Conservation (phyloP, 2,888 invertebrate species). For the Melieria picta region DNA sequence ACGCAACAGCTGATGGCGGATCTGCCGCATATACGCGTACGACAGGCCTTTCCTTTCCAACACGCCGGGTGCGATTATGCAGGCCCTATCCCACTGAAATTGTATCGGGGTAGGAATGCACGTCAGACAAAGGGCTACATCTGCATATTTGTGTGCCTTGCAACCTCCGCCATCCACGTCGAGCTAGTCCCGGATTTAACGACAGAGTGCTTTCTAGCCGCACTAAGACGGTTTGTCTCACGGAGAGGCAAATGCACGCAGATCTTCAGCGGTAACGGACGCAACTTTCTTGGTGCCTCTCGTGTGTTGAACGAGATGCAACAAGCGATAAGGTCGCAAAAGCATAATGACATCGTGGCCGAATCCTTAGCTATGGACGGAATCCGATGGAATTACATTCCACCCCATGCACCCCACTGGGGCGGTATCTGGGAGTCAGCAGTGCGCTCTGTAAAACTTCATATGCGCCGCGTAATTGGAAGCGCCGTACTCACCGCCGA, state of each 20-base stretch:
- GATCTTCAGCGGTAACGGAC: constrained; percentile 39
- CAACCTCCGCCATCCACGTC: constrained; percentile 6
- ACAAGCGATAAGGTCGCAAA: constrained; percentile 22
- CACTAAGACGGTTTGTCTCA: constrained; percentile 34
- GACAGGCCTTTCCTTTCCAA: constrained; percentile 23
- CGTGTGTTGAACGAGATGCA: constrained; percentile 37
- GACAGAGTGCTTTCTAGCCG: constrained; percentile 38
- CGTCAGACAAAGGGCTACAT: constrained; percentile 32
- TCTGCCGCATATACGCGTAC: constrained; percentile 26
- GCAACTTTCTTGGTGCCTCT: constrained; percentile 39
- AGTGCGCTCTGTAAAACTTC: constrained; percentile 39
- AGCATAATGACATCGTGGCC: constrained; percentile 22
- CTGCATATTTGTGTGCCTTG: constrained; percentile 35
- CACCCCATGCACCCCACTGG: constrained; percentile 38
- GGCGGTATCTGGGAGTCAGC: constrained; percentile 40
- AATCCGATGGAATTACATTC: constrained; percentile 39
- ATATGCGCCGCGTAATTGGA: constrained; percentile 32
- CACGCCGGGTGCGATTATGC: constrained; percentile 30
- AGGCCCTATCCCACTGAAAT: constrained; percentile 7
- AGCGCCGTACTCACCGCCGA: background rate
- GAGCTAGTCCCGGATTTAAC: constrained; percentile 30
- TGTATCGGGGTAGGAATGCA: constrained; percentile 23
- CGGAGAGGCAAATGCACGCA: constrained; percentile 31
- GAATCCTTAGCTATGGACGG: constrained; percentile 34
- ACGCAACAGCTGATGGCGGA: constrained; percentile 34